Evolutionary conservation across 2,888 invertebrate genomes (phyloP), one percentile per base, ranked within the genome.

Genomic region (Brachylomia viminalis): DNA sequence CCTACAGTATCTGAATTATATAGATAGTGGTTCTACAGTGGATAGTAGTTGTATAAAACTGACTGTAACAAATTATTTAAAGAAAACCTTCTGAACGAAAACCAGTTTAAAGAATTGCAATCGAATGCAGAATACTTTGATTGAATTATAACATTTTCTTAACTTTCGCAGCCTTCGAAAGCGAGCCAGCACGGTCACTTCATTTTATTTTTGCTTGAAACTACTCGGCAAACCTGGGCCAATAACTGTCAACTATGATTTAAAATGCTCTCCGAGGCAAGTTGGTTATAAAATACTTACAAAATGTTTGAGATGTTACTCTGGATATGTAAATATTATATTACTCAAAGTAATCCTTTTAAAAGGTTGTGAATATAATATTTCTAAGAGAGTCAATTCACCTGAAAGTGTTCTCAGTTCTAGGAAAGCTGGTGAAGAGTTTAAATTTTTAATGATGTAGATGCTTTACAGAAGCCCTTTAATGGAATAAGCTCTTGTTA

Each of bases 191-290:
- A 15, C 65, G 64, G 74, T 70, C 69, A 81, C 66, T 64, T 70
- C 33, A 49, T 83, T 83, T 83, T 85, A 85, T 77, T 73, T 83
- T 77, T 77, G 49, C 49, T n/a, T 23, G 64, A 38, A 83, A 77
- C 73, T 82, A 74, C 77, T 79, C 82, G 72, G 72, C 65, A 74
- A 82, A 70, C 54, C 75, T 61, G 59, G n/a, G 52, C 79, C 87
- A 87, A 82, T 87, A 82, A 80, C 77, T 82, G 77, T 83, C 83
- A 80, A 76, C 80, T 85, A 75, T 83, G 83, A 85, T 83, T 80
- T 79, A 87, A 83, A 87, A 86, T 83, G 67, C 72, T 75, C 70
- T 82, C 73, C 71, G 62, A 75, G n/a, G 77, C 23, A 67, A 77
- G 72, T 74, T 68, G 45, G 58, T 33, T 56, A 66, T 80, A 75